These are phyloP conservation scores for Anadara kagoshimensis DNA, from an alignment of 1,140 invertebrate species.

Conservation along the genomic window DNA sequence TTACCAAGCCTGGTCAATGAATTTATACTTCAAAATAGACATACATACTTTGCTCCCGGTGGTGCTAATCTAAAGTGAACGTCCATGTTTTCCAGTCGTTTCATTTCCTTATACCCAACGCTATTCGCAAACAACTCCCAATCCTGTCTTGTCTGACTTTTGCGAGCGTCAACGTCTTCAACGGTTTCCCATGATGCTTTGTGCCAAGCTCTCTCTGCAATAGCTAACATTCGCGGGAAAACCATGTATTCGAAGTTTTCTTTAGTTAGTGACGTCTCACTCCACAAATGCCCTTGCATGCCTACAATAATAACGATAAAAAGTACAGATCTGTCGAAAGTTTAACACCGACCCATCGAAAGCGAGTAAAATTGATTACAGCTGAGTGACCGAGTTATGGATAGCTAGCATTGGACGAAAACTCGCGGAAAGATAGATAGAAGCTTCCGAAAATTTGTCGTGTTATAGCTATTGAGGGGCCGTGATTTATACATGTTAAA, in stretches of 20 bases:
- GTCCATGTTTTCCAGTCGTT: slow-evolving; percentile 51
- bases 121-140: slow-evolving; percentile 63
- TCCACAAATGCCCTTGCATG: slow-evolving; percentile 64
- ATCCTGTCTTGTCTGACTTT: slow-evolving; percentile 38
- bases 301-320: too few relatives aligned
- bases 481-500: too few relatives aligned
- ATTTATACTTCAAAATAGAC: too few relatives aligned
- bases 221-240: slow-evolving; percentile 63
- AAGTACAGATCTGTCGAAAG: too few relatives aligned
- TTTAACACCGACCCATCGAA: too few relatives aligned
- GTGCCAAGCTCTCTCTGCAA: slow-evolving; percentile 70
- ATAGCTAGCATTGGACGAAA: too few relatives aligned
- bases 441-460: too few relatives aligned
- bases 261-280: slow-evolving; percentile 53
- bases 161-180: slow-evolving; percentile 18
- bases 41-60: slow-evolving; percentile 63
- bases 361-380: too few relatives aligned
- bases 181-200: slow-evolving; percentile 61
- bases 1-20: too few relatives aligned
- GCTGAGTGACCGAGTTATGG: too few relatives aligned
- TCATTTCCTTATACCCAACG: slow-evolving; percentile 62
- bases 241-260: slow-evolving; percentile 61
- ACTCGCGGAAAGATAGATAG: too few relatives aligned
- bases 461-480: too few relatives aligned
- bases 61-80: slow-evolving; percentile 63